Conservation (phyloP, 2,113 vertebrate species). For the Shinisaurus crocodilurus region DNA sequence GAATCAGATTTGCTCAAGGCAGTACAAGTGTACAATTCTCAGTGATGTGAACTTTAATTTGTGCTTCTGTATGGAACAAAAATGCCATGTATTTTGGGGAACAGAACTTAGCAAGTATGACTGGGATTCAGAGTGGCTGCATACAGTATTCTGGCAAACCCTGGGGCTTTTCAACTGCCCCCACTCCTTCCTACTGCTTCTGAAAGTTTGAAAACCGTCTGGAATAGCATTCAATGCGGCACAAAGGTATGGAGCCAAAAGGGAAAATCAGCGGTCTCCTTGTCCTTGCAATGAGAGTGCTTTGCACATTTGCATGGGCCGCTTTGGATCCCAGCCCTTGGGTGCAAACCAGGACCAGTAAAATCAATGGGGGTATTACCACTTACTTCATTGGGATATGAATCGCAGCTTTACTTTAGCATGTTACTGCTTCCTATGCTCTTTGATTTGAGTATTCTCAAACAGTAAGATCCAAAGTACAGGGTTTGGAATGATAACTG, state of each 20-base stretch:
- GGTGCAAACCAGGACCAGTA: background rate
- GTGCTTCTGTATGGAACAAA: background rate
- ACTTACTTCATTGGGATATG: background rate
- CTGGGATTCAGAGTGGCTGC: background rate
- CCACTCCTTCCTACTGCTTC: too few species aligned
- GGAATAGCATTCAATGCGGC: background rate
- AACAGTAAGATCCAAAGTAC: slow-evolving; percentile 13
- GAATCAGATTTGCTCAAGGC: background rate
- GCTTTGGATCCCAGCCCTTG: background rate
- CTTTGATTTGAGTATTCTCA: background rate
- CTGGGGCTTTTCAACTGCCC: background rate
- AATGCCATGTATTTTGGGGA: background rate
- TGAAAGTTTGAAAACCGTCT: background rate
- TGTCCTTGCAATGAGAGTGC: background rate
- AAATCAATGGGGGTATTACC: background rate
- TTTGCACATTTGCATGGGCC: background rate
- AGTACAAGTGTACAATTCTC: background rate
- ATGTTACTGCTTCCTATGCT: background rate
- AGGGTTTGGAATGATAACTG: background rate
- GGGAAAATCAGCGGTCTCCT: background rate
- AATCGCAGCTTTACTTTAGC: background rate
- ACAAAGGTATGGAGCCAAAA: background rate
- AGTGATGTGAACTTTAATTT: background rate
- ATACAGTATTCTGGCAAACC: background rate
- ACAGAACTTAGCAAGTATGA: background rate